phyloP scores from a whole-genome alignment of 2,888 invertebrate genomes.

The Liopterus haemorrhoidalis region DNA sequence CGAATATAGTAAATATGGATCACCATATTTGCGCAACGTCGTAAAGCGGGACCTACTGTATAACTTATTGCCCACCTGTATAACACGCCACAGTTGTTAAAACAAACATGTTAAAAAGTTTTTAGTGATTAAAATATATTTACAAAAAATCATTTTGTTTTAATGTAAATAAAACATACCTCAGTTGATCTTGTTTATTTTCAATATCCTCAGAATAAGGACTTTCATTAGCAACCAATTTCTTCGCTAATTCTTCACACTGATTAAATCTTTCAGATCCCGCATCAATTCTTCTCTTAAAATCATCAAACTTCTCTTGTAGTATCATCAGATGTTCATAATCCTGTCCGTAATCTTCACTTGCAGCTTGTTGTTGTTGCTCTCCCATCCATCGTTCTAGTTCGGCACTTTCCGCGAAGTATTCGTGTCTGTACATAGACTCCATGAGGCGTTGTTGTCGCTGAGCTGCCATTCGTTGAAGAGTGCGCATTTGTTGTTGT shows the following conservation, averaged over 20 bases:
- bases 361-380: conserved; percentile 79
- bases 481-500: conserved; percentile 68
- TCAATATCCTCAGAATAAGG: conserved; percentile 82
- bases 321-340: conserved; percentile 81
- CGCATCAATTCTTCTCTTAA: conserved; percentile 83
- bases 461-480: conserved; percentile 73
- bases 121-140: conserved; percentile 9
- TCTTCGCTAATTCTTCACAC: conserved; percentile 84
- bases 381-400: conserved; percentile 90
- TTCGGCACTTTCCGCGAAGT: conserved; percentile 83
- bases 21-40: too few relatives aligned
- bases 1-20: too few relatives aligned
- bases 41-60: too few relatives aligned
- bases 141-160: conserved; percentile 15
- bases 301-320: conserved; percentile 87
- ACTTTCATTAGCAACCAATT: conserved; percentile 77
- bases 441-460: conserved; percentile 84
- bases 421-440: conserved; percentile 82
- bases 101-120: conserved; percentile 8
- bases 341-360: conserved; percentile 92
- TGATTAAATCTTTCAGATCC: conserved; percentile 86
- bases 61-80: too few relatives aligned
- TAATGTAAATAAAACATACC: conserved; percentile 50
- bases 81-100: too few relatives aligned
- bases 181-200: conserved; percentile 76